phyloP scores from a whole-genome alignment of 2,113 vertebrate genomes.

The Crotalus viridis region DNA sequence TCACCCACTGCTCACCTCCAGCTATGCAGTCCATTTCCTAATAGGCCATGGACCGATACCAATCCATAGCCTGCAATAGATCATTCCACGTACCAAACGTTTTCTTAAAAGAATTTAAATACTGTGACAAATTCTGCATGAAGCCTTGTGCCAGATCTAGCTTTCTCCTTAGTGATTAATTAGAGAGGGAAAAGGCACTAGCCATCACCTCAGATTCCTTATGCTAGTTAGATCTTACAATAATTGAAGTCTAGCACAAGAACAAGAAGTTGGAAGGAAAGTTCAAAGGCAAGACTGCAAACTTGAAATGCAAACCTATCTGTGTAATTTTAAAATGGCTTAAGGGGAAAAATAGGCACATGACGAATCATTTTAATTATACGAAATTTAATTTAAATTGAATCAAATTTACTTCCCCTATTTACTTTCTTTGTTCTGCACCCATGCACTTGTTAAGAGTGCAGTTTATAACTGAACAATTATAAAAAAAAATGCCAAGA shows the following conservation, averaged over 20 bases:
- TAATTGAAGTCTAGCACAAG: not conserved
- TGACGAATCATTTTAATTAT: not conserved
- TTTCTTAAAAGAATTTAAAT: not conserved
- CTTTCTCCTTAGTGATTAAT: not conserved
- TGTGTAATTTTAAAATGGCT: not conserved
- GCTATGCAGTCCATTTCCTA: not conserved
- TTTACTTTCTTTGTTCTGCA: not conserved
- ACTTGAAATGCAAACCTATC: not conserved
- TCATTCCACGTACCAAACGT: not conserved
- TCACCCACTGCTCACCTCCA: not conserved
- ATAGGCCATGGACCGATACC: not conserved
- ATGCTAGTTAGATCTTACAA: not conserved
- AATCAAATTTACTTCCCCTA: not conserved
- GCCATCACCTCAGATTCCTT: not conserved
- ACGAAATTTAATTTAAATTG: not conserved
- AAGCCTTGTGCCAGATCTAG: not conserved
- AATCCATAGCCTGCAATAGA: not conserved
- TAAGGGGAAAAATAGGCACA: not conserved
- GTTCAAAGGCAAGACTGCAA: not conserved
- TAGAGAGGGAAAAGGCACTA: not conserved
- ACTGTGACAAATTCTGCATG: not conserved
- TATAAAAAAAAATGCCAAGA: not conserved
- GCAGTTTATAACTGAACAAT: not conserved
- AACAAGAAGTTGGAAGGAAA: not conserved
- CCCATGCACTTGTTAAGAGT: not conserved